Percentiles rank a stretch among this genome's conserved stretches.
phyloP scores from a whole-genome alignment of 2,797 vertebrate genomes.

The Sebastes cheni region DNA sequence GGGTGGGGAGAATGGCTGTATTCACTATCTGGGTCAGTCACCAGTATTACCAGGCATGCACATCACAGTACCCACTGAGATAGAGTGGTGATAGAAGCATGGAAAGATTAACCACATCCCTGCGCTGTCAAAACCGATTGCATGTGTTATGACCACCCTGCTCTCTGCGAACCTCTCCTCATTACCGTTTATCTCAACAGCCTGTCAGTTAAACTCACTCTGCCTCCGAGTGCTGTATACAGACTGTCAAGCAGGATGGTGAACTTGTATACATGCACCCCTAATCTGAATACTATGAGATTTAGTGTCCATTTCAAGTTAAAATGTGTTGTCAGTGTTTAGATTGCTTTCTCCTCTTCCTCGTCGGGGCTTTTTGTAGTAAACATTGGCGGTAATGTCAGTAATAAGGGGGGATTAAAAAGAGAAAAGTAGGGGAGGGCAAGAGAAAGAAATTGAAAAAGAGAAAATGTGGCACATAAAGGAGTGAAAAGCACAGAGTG shows the following conservation, averaged over 20 bases:
- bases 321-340: slow-evolving; percentile 32
- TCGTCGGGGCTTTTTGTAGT: slow-evolving; percentile 27
- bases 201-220: slow-evolving; percentile 67
- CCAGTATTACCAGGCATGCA: slow-evolving; percentile 47
- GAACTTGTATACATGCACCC: slow-evolving; percentile 34
- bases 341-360: slow-evolving; percentile 32
- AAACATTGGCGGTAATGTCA: slow-evolving; percentile 53
- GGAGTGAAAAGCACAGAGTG: slow-evolving; percentile 28
- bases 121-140: slow-evolving; percentile 62
- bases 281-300: slow-evolving; percentile 35
- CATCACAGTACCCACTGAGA: slow-evolving; percentile 62
- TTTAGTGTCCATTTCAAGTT: slow-evolving; percentile 44
- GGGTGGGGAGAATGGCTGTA: slow-evolving; percentile 41
- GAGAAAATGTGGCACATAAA: background rate
- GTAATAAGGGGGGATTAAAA: slow-evolving; percentile 42
- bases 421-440: background rate
- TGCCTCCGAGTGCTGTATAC: slow-evolving; percentile 63
- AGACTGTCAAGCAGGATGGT: slow-evolving; percentile 59
- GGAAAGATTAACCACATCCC: slow-evolving; percentile 68
- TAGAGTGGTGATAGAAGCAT: slow-evolving; percentile 70
- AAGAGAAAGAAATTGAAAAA: slow-evolving; percentile 18
- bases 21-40: slow-evolving; percentile 73
- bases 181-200: slow-evolving; percentile 71
- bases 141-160: slow-evolving; percentile 69
- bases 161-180: slow-evolving; percentile 60